phyloP scores from a whole-genome alignment of 2,888 invertebrate species.

The Pollenia griseotomentosa region DNA sequence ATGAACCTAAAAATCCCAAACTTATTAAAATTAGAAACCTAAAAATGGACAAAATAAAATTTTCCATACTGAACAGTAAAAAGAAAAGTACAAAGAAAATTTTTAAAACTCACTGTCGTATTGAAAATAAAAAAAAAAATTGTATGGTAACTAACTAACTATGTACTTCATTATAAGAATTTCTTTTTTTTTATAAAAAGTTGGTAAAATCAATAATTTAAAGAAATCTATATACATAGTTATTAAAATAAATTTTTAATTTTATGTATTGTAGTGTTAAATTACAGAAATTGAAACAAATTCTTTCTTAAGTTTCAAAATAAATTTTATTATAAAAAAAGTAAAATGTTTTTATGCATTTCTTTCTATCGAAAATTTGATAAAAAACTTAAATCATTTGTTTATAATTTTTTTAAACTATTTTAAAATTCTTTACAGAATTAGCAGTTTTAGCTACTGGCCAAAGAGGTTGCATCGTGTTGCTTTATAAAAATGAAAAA shows the following conservation, averaged over 20 bases:
- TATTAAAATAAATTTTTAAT: not conserved
- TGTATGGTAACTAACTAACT: no score
- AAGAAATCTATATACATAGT: not conserved
- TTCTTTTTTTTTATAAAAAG: no score
- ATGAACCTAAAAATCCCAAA: conserved; percentile 76
- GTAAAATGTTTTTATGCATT: not conserved
- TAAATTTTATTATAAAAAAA: conserved; percentile 16
- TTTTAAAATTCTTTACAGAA: conserved; percentile 78
- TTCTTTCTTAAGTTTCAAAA: conserved; percentile 8
- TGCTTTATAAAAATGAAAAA: conserved; percentile 80
- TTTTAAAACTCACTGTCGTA: not conserved
- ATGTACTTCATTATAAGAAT: no score
- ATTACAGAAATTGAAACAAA: not conserved
- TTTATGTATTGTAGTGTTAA: not conserved
- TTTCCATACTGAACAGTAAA: conserved; percentile 5
- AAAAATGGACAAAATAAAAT: conserved; percentile 14
- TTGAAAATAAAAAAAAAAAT: not conserved
- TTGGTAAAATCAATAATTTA: no score
- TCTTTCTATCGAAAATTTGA: not conserved
- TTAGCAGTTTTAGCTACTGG: conserved; percentile 82
- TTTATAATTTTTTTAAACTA: not conserved
- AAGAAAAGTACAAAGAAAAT: not conserved
- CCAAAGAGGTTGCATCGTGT: conserved; percentile 82
- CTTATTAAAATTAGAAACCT: not conserved
- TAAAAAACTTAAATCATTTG: not conserved